A percentile compares a stretch with the other conserved stretches of the same genome.
phyloP scores from a whole-genome alignment of 1,140 invertebrate species.

The Macrocentrus cingulum region DNA sequence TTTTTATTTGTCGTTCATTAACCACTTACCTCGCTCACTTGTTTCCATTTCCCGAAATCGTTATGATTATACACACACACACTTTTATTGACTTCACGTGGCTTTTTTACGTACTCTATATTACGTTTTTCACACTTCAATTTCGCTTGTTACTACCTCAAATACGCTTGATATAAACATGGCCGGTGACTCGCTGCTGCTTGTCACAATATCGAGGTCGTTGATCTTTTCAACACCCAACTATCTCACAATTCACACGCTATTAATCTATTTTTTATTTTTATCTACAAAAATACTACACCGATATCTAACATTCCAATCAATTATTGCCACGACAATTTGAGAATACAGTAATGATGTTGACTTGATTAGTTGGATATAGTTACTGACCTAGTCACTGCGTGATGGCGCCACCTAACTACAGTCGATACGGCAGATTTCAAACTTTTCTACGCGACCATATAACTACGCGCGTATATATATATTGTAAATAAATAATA shows the following conservation, averaged over 20 bases:
- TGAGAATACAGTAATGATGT: background rate
- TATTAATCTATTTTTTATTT: too few relatives aligned
- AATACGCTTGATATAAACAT: constrained; percentile 54
- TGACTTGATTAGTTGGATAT: background rate
- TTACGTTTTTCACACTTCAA: constrained; percentile 28
- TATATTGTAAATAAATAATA: too few relatives aligned
- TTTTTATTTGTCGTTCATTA: constrained; percentile 23
- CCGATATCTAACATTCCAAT: too few relatives aligned
- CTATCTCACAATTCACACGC: too few relatives aligned
- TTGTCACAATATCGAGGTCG: constrained; percentile 51
- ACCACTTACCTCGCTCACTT: constrained; percentile 52
- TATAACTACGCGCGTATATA: too few relatives aligned
- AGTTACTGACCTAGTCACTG: background rate
- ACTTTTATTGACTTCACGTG: background rate
- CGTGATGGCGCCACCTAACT: background rate
- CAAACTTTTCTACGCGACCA: too few relatives aligned
- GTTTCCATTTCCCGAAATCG: constrained; percentile 44
- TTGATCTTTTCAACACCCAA: constrained; percentile 53
- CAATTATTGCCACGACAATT: background rate
- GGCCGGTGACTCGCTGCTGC: constrained; percentile 41
- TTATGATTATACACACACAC: background rate
- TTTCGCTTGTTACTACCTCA: constrained; percentile 34
- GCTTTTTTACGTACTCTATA: constrained; percentile 11
- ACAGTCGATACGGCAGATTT: too few relatives aligned
- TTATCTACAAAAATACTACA: too few relatives aligned